These are phyloP conservation scores for Gallinago solitaria DNA, from an alignment of 2,797 vertebrate species.

Conservation along the genomic window DNA sequence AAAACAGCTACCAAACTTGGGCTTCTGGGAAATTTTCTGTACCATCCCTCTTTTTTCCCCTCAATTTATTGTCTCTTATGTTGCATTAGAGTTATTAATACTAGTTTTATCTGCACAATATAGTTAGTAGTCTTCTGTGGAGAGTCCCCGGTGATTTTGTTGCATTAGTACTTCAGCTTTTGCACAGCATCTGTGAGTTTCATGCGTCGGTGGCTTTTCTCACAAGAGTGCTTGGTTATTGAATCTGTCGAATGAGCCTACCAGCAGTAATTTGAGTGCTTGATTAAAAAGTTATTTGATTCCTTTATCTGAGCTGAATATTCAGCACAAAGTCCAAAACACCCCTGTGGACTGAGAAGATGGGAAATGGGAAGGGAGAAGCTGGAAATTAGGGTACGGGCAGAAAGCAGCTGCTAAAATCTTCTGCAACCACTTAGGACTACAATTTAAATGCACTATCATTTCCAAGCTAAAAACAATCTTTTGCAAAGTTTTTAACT, in stretches of 20 bases:
- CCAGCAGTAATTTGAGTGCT: constrained; percentile 32
- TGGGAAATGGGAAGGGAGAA: not conserved
- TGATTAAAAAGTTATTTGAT: constrained; percentile 25
- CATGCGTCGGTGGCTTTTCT: not conserved
- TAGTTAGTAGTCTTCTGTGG: not conserved
- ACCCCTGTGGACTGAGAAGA: not conserved
- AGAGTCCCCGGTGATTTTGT: not conserved
- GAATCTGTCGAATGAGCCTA: not conserved
- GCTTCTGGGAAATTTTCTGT: not conserved
- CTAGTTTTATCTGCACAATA: not conserved
- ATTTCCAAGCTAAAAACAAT: not conserved
- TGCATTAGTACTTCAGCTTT: not conserved
- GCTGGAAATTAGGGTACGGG: not conserved
- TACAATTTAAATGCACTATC: not conserved
- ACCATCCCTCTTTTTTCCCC: not conserved
- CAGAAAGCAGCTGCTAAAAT: not conserved
- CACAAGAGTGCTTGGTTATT: not conserved
- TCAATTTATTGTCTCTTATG: not conserved
- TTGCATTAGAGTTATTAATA: not conserved
- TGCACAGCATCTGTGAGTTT: not conserved
- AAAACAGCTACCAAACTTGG: not conserved
- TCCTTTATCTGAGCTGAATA: not conserved
- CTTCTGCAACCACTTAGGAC: not conserved
- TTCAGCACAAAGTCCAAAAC: not conserved
- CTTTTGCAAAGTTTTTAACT: not conserved